Evolutionary conservation across 2,888 invertebrate species (phyloP), one percentile per base, ranked within the genome.

Genomic region (Pecten maximus): DNA sequence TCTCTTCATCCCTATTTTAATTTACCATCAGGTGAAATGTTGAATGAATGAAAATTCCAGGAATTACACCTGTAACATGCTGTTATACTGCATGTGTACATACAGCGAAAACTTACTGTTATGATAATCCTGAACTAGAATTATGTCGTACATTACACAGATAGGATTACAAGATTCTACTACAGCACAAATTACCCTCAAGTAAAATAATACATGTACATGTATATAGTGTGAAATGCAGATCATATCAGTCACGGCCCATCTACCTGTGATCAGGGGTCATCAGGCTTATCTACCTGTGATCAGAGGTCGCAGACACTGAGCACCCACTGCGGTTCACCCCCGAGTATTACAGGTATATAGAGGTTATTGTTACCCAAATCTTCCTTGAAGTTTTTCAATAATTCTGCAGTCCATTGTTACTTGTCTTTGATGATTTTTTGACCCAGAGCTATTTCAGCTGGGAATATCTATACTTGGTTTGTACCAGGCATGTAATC

Each of bases 361-460:
- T 23, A 10, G 8, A 74, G 8, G 12, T 35, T 10, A 74, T 74
- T 74, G 74, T 74, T 74, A 28, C 35, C 28, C 35, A 74, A 35
- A 74, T 74, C 74, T 74, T 74, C 35, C 74, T 74, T 74, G 74
- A 74, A 74, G 74, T 74, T 74, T 74, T 74, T 74, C 74, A 74
- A 74, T 74, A 35, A 74, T 74, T 74, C 74, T 74, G 74, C 74
- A 74, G 16, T 74, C 74, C 12, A 74, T 74, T 74, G 74, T 74
- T 74, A 10, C 8, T 6, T 15, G 74, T 35, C 74, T 74, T 74
- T 74, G 74, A 74, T 74, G 74, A 74, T 74, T 74, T 60, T 74
- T 28, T 23, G 74, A 74, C 74, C 74, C 74, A 35, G 35, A 74
- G 74, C 74, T 8, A 74, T 74, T 74, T 74, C 74, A 74, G 74